These are phyloP conservation scores for Meleagris gallopavo DNA, from an alignment of 2,113 vertebrate genomes.

Conservation along the genomic window DNA sequence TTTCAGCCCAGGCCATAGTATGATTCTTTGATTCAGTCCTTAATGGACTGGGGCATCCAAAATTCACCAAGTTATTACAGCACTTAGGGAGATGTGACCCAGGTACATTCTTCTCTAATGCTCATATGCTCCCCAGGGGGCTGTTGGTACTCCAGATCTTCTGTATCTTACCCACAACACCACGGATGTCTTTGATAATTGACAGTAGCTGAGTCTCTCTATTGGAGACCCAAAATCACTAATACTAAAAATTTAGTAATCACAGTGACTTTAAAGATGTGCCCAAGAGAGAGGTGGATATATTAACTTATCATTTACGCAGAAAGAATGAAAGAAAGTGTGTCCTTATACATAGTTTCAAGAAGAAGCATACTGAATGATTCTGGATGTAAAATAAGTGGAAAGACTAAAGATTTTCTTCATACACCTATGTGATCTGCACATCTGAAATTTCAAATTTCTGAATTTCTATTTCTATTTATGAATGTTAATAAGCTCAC, in stretches of 20 bases:
- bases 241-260: not conserved
- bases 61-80: not conserved
- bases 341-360: not conserved
- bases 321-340: not conserved
- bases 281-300: not conserved
- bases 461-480: not conserved
- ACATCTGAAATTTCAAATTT: not conserved
- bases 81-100: fast-evolving
- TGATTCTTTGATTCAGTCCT: too few species aligned
- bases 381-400: not conserved
- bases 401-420: not conserved
- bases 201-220: not conserved
- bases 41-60: fast-evolving
- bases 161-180: not conserved
- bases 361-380: not conserved
- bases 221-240: not conserved
- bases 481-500: not conserved
- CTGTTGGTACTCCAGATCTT: fast-evolving
- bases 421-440: not conserved
- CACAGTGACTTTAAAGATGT: not conserved
- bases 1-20: too few species aligned
- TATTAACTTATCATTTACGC: not conserved
- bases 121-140: fast-evolving
- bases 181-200: not conserved
- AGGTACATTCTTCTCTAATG: not conserved